Evolutionary conservation across 2,113 vertebrate species (phyloP), one percentile per base, ranked within the genome.

Genomic region (Paramormyrops kingsleyae): DNA sequence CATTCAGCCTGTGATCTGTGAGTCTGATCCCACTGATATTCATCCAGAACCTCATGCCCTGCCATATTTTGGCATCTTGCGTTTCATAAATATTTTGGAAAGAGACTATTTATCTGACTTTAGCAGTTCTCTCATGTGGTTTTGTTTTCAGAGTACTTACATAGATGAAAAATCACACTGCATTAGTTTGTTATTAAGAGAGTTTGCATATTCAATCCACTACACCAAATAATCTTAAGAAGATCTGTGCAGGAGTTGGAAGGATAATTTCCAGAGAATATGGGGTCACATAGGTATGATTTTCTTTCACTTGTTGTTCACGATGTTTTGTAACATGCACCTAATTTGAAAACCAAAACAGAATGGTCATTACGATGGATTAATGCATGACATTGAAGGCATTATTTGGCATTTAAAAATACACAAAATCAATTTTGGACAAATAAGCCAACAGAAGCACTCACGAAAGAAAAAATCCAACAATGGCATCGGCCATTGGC

Each of bases 161-260:
- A 27, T 6, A 39, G 17, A 87, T 70, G 24, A 89, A 89, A 83
- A 56, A 89, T 83, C 27, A 24, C 70, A 83, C 49, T 83, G 50
- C 88, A 46, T 56, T 89, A 84, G 39, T 44, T 27, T 83, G 47
- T 83, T 35, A 42, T 83, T 84, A 59, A 52, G 31, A 83, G 66
- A 47, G 47, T 59, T 62, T 56, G 31, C 52, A 27, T 83, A 46
- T 83, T 59, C 74, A 56, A 10, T 53, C 74, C 47, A 83, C 19
- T 83, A 50, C 52, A 70, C 44, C 87, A 88, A 39, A 88, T 74
- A 49, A 59, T 87, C 50, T 87, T 87, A 87, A 83, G 47, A 83
- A 74, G 49, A 83, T 83, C 49, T 83, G 35, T 56, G 47, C 19
- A 52, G 77, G 1, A 89, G 74, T 39, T 70, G 15, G 77, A 59